These are phyloP conservation scores for Puntigrus tetrazona DNA, from an alignment of 2,113 vertebrate genomes.

Conservation along the genomic window DNA sequence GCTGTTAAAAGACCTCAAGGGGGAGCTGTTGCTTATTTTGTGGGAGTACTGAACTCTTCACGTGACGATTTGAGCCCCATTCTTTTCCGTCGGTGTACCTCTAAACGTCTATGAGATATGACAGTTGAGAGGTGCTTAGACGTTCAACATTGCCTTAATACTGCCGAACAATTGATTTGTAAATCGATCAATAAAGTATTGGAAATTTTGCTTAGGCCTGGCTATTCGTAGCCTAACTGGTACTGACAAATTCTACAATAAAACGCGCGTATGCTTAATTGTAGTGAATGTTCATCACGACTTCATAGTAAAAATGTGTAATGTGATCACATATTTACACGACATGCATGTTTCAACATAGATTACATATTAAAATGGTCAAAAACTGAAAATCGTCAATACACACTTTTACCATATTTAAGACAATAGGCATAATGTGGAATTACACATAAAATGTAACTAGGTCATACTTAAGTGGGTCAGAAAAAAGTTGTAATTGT, in stretches of 20 bases:
- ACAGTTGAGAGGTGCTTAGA: background rate
- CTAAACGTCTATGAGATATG: background rate
- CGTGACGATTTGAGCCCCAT: background rate
- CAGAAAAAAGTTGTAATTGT: background rate
- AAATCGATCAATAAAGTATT: too few relatives aligned
- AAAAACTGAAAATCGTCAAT: too few relatives aligned
- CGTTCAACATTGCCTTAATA: background rate
- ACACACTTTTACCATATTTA: too few relatives aligned
- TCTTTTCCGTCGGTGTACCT: background rate
- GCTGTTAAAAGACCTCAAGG: background rate
- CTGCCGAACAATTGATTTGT: background rate
- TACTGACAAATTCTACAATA: too few relatives aligned
- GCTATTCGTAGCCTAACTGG: too few relatives aligned
- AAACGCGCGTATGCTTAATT: background rate
- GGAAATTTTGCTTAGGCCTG: too few relatives aligned
- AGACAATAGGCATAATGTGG: background rate
- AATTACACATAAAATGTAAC: too few relatives aligned
- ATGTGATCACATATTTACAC: background rate
- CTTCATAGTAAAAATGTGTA: background rate
- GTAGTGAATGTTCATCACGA: background rate
- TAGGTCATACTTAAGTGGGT: background rate
- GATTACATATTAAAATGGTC: too few relatives aligned
- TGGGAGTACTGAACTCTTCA: background rate
- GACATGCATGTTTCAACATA: background rate
- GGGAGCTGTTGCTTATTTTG: background rate